A percentile compares a stretch with the other conserved stretches of the same genome.
Conservation (phyloP, 2,113 vertebrate genomes). For the Romanogobio albipinnatus region DNA sequence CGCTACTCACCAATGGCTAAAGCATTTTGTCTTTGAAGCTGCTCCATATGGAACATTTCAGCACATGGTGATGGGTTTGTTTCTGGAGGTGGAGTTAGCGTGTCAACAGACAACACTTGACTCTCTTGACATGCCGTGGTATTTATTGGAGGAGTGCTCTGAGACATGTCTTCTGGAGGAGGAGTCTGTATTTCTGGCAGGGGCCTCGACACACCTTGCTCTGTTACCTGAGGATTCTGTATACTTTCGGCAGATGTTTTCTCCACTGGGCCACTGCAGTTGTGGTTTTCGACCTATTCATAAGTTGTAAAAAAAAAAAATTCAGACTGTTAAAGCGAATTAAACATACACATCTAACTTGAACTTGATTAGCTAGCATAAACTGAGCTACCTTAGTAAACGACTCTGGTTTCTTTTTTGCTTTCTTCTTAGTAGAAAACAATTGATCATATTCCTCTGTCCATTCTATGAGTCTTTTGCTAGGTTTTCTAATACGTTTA, state of each 20-base stretch:
- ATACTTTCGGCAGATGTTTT: constrained; percentile 4
- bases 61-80: constrained; percentile 55
- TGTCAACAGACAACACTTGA: constrained; percentile 71
- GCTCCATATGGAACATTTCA: constrained; percentile 57
- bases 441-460: constrained; percentile 93
- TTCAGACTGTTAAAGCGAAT: not conserved
- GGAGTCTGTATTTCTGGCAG: constrained; percentile 75
- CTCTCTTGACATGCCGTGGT: constrained; percentile 60
- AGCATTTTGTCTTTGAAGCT: constrained; percentile 39
- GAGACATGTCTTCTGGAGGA: constrained; percentile 69
- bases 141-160: constrained; percentile 57
- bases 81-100: constrained; percentile 77
- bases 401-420: constrained; percentile 82
- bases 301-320: not conserved
- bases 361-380: not conserved
- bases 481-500: constrained; percentile 94
- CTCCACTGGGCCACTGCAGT: not conserved
- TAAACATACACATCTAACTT: not conserved
- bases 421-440: constrained; percentile 91
- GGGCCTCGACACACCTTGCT: constrained; percentile 36
- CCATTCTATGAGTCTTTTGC: constrained; percentile 93
- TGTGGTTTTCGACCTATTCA: constrained; percentile 36
- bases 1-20: constrained; percentile 57
- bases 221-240: constrained; percentile 24
- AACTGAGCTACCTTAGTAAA: constrained; percentile 81